A percentile compares a stretch with the other conserved stretches of the same genome.
These are phyloP conservation scores for Hydractinia symbiolongicarpus DNA, from an alignment of 30 jellyfish, hydroid and myxozoan species.

Conservation along the genomic window DNA sequence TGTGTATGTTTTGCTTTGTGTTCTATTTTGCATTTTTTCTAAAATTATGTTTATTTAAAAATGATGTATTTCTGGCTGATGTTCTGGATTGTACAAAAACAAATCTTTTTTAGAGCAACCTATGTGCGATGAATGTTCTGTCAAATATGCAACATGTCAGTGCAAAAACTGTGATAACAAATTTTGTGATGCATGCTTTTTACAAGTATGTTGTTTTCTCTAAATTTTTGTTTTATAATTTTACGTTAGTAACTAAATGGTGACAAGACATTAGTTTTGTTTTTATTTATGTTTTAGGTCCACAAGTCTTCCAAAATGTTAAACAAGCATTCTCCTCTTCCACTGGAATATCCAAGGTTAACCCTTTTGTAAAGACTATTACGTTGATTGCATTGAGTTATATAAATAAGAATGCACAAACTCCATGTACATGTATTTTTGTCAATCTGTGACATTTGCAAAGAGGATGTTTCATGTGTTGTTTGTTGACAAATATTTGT, in stretches of 20 bases:
- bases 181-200: slow-evolving; percentile 59
- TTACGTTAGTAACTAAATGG: not conserved
- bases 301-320: slow-evolving; percentile 50
- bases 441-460: too few species aligned
- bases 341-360: slow-evolving; percentile 54
- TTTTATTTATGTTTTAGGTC: slow-evolving; percentile 5
- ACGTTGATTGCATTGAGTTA: too few species aligned
- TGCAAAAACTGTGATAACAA: slow-evolving; percentile 54
- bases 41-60: too few species aligned
- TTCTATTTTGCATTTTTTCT: too few species aligned
- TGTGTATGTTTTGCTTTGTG: too few species aligned
- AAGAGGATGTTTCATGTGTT: too few species aligned
- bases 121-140: slow-evolving; percentile 51
- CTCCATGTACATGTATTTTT: too few species aligned
- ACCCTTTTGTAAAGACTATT: not conserved
- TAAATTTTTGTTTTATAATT: not conserved
- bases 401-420: too few species aligned
- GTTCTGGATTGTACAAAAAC: not conserved
- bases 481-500: too few species aligned
- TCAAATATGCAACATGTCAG: slow-evolving; percentile 40
- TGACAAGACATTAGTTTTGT: not conserved
- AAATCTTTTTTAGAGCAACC: not conserved
- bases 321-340: slow-evolving; percentile 56
- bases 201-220: slow-evolving; percentile 19
- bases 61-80: not conserved